Evolutionary conservation across 2,888 invertebrate genomes (phyloP).

Genomic region (Agriopis marginaria): DNA sequence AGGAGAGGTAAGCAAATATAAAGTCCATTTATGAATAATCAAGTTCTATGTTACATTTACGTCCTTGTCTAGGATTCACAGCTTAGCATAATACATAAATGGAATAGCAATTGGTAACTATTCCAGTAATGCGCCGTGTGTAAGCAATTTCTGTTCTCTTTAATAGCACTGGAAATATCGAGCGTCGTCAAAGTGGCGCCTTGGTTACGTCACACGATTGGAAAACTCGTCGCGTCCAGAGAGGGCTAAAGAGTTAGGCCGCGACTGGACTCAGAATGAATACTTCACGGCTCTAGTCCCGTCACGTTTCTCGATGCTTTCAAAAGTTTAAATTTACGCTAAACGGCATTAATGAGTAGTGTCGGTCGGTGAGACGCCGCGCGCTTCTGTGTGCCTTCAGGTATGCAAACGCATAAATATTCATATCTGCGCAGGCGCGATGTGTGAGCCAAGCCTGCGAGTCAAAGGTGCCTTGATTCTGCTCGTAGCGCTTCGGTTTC

Average conservation of each 20-base stretch:
- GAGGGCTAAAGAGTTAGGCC: slow-evolving; percentile 66
- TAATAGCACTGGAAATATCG: slow-evolving; percentile 49
- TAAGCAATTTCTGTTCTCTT: slow-evolving; percentile 53
- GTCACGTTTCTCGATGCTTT: slow-evolving; percentile 74
- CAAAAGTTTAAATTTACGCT: slow-evolving; percentile 78
- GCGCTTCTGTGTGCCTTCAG: slow-evolving; percentile 49
- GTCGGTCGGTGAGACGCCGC: slow-evolving; percentile 61
- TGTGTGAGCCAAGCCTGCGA: slow-evolving; percentile 61
- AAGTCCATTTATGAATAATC: slow-evolving; percentile 26
- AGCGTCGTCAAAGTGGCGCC: slow-evolving; percentile 74
- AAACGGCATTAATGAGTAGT: slow-evolving; percentile 77
- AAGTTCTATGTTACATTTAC: slow-evolving; percentile 24
- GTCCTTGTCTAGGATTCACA: slow-evolving; percentile 25
- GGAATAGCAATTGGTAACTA: slow-evolving; percentile 31
- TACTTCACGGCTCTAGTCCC: slow-evolving; percentile 58
- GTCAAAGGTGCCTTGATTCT: slow-evolving; percentile 74
- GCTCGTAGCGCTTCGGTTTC: slow-evolving; percentile 48
- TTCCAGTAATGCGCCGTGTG: slow-evolving; percentile 37
- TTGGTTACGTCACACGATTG: slow-evolving; percentile 78
- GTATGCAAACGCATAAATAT: slow-evolving; percentile 73
- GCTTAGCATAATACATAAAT: slow-evolving; percentile 32
- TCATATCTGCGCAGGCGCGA: slow-evolving; percentile 67
- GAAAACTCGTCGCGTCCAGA: slow-evolving; percentile 73
- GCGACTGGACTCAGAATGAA: slow-evolving; percentile 71
- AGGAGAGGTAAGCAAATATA: slow-evolving; percentile 19